Conservation (phyloP, 1,140 invertebrate species). For the Atta colombica region DNA sequence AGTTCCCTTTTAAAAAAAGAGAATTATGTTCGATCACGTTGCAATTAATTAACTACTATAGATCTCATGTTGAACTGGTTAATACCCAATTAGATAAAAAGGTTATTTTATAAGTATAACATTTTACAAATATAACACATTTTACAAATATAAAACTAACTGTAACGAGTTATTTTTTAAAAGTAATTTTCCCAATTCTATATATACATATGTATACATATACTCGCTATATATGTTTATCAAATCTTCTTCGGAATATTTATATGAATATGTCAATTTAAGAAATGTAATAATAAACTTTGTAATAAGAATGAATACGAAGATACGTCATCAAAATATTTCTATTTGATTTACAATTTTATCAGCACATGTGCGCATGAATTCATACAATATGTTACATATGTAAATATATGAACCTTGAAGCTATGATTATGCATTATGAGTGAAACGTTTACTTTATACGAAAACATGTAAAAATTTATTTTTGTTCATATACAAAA, state of each 20-base stretch:
- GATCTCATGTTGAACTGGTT: too few relatives aligned
- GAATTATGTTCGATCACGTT: too few relatives aligned
- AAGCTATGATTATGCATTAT: neutral
- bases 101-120: too few relatives aligned
- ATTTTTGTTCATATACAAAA: neutral
- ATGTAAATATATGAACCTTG: neutral
- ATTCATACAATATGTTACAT: neutral
- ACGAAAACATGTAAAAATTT: neutral
- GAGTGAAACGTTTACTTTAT: neutral
- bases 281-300: conserved; percentile 24
- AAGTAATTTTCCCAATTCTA: too few relatives aligned
- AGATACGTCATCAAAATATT: neutral
- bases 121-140: too few relatives aligned
- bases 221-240: neutral
- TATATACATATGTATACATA: neutral
- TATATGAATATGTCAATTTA: conserved; percentile 37
- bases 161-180: too few relatives aligned
- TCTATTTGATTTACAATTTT: conserved; percentile 15
- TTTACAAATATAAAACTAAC: too few relatives aligned
- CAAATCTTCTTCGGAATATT: conserved; percentile 43
- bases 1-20: too few relatives aligned
- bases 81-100: too few relatives aligned
- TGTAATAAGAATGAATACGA: conserved; percentile 4
- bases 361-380: neutral
- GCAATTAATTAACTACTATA: too few relatives aligned